Evolutionary conservation across 2,888 invertebrate genomes (phyloP).

Genomic region (Nomada goodeniana): DNA sequence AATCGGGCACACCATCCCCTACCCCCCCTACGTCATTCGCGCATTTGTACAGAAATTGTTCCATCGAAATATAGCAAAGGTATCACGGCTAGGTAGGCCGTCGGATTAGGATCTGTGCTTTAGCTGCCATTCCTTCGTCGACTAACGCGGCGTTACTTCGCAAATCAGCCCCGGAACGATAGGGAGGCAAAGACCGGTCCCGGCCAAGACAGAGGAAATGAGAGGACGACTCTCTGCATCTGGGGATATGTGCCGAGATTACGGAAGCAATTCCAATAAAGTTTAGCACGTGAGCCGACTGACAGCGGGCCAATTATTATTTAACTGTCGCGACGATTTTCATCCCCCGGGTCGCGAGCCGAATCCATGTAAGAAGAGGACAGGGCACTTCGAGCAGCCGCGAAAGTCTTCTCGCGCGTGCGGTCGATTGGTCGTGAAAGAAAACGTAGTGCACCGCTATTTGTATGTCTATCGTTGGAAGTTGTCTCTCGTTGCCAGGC

Average conservation of each 20-base stretch:
- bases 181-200: neutral
- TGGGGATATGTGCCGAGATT: conserved; percentile 81
- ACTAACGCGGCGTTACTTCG: conserved; percentile 41
- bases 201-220: neutral
- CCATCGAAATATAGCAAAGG: conserved; percentile 57
- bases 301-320: conserved; percentile 79
- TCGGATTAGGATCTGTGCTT: conserved; percentile 80
- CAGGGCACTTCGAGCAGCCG: conserved; percentile 57
- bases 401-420: conserved; percentile 59
- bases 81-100: conserved; percentile 76
- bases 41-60: conserved; percentile 59
- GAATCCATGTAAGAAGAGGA: conserved; percentile 10
- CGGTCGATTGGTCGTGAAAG: neutral
- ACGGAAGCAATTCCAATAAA: conserved; percentile 83
- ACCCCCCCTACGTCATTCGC: conserved; percentile 24
- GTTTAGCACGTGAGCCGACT: conserved; percentile 82
- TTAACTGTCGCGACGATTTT: conserved; percentile 69
- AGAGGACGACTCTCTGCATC: conserved; percentile 69
- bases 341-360: conserved; percentile 32
- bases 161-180: conserved; percentile 39
- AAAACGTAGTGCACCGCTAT: conserved; percentile 16
- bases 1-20: conserved; percentile 54
- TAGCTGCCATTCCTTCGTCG: conserved; percentile 74
- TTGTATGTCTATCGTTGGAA: conserved; percentile 37
- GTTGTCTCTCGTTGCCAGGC: neutral